phyloP scores from a whole-genome alignment of 2,113 vertebrate genomes.

The Labeo catla region DNA sequence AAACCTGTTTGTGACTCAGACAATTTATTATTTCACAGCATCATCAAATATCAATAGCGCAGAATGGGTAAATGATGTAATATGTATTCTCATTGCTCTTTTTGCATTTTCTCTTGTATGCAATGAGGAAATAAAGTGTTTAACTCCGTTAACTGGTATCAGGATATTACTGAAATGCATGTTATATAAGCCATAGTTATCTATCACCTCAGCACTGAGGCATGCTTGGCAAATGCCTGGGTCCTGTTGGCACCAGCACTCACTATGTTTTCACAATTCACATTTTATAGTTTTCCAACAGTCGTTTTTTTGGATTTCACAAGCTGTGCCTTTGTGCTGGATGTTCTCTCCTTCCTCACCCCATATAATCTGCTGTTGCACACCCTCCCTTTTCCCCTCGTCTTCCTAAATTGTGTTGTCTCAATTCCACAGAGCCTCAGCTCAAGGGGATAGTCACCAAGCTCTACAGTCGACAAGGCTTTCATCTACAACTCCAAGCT shows the following conservation, averaged over 20 bases:
- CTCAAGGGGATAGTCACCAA: slow-evolving; percentile 99
- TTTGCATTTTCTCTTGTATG: not conserved
- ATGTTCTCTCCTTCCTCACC: not conserved
- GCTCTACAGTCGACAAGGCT: slow-evolving; percentile 95
- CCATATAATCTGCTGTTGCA: not conserved
- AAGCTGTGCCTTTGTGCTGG: not conserved
- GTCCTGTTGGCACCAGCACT: slow-evolving; percentile 14
- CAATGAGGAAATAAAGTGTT: not conserved
- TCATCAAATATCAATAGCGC: not conserved
- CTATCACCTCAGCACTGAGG: slow-evolving; percentile 13
- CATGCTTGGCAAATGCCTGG: slow-evolving; percentile 10
- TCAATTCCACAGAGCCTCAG: slow-evolving; percentile 89
- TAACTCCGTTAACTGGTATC: not conserved
- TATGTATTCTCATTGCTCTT: not conserved
- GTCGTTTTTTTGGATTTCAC: slow-evolving; percentile 10
- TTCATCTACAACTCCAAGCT: slow-evolving; percentile 95
- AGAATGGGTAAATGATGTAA: not conserved
- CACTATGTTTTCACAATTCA: slow-evolving; percentile 26
- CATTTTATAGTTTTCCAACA: slow-evolving; percentile 18
- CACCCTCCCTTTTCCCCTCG: not conserved
- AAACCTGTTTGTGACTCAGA: not conserved
- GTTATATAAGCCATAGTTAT: slow-evolving; percentile 19
- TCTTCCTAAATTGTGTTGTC: slow-evolving; percentile 11
- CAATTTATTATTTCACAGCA: not conserved
- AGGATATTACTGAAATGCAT: slow-evolving; percentile 7